Conservation (phyloP, 2,797 vertebrate genomes). For the Graptemys geographica region DNA sequence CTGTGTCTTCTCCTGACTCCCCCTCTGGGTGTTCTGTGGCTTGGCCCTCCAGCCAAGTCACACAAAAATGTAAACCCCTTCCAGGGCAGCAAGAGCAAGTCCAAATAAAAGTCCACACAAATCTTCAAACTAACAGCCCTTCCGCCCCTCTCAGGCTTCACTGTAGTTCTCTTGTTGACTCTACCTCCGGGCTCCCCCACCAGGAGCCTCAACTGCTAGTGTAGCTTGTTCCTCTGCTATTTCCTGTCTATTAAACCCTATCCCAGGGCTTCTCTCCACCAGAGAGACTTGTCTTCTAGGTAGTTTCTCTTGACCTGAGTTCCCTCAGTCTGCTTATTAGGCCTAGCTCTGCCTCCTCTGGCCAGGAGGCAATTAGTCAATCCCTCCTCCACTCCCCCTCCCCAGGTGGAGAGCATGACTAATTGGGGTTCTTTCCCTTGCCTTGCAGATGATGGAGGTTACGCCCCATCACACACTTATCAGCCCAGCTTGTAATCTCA, state of each 20-base stretch:
- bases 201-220: not conserved
- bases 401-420: not conserved
- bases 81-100: too few relatives aligned
- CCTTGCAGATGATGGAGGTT: not conserved
- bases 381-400: not conserved
- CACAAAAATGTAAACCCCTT: not conserved
- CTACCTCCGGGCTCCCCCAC: not conserved
- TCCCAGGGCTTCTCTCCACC: not conserved
- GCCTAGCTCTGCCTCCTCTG: not conserved
- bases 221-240: not conserved
- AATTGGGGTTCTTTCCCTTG: not conserved
- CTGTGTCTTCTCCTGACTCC: not conserved
- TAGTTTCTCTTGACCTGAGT: not conserved
- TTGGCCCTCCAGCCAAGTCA: not conserved
- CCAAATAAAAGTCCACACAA: too few relatives aligned
- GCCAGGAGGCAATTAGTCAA: not conserved
- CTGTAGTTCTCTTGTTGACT: not conserved
- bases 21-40: not conserved
- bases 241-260: not conserved
- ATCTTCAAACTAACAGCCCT: not conserved
- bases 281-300: not conserved
- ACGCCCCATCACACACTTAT: not conserved
- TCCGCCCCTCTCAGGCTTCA: not conserved
- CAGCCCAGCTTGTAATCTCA: not conserved
- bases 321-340: not conserved